Evolutionary conservation across 1,140 invertebrate species (phyloP).

Genomic region (Spodoptera litura): DNA sequence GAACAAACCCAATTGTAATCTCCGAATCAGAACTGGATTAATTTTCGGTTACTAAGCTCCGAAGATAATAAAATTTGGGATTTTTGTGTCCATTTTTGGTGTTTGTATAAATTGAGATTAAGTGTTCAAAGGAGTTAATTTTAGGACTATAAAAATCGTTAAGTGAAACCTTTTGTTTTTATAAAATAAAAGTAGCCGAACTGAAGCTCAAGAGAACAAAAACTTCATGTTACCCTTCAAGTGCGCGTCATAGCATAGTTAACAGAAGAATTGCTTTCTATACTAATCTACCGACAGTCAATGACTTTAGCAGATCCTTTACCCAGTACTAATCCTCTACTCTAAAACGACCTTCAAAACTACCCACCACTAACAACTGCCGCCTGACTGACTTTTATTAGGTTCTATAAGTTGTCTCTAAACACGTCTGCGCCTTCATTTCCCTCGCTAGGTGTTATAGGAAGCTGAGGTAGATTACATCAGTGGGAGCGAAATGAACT

Average conservation of each 20-base stretch:
- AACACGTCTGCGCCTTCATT: not conserved
- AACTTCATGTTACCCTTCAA: no score
- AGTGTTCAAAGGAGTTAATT: no score
- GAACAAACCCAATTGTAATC: conserved; percentile 16
- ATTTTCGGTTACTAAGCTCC: not conserved
- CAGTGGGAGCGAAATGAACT: conserved; percentile 16
- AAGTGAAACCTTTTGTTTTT: no score
- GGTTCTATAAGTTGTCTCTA: not conserved
- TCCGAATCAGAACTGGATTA: conserved; percentile 11
- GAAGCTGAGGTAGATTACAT: conserved; percentile 13
- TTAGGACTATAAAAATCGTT: no score
- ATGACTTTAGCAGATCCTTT: no score
- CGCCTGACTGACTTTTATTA: not conserved
- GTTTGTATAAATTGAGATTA: not conserved
- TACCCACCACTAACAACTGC: not conserved
- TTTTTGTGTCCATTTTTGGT: not conserved
- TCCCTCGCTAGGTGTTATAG: not conserved
- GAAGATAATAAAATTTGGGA: conserved; percentile 1
- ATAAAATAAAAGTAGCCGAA: no score
- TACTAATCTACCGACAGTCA: no score
- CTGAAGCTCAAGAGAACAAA: no score
- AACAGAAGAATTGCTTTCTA: no score
- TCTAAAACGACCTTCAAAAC: not conserved
- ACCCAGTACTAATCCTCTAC: no score
- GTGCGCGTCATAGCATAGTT: no score